Percentiles rank a stretch among this genome's conserved stretches.
Conservation (phyloP, 1,140 invertebrate species). For the Phocides pigmalion region DNA sequence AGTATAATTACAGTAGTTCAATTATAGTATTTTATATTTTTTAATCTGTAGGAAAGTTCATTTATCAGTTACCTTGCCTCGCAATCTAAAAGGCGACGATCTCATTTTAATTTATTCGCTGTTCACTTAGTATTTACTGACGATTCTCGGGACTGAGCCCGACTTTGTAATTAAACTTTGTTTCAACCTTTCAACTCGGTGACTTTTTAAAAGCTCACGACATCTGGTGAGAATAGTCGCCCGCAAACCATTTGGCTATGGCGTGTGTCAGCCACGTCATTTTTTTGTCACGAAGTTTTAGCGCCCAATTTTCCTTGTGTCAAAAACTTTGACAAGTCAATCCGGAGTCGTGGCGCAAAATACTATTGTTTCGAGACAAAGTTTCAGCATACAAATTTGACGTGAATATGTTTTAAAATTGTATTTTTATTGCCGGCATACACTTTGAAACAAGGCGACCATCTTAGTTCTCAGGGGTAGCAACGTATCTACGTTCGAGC, state of each 20-base stretch:
- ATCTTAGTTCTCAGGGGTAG: too few species aligned
- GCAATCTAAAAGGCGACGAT: too few species aligned
- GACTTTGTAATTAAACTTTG: slow-evolving; percentile 45
- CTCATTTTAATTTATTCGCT: too few species aligned
- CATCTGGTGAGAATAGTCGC: slow-evolving; percentile 61
- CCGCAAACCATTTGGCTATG: slow-evolving; percentile 62
- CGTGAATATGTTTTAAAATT: too few species aligned
- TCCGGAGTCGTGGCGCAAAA: slow-evolving; percentile 39
- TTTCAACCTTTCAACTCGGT: slow-evolving; percentile 31
- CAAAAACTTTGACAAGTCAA: slow-evolving; percentile 67
- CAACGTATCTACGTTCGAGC: too few species aligned
- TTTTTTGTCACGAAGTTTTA: slow-evolving; percentile 68
- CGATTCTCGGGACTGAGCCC: not conserved
- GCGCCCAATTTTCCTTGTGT: slow-evolving; percentile 68
- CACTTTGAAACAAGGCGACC: too few species aligned
- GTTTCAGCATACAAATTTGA: too few species aligned
- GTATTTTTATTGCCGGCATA: too few species aligned
- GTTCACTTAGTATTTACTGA: not conserved
- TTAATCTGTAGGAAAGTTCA: too few species aligned
- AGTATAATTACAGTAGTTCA: too few species aligned
- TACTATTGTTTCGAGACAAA: not conserved
- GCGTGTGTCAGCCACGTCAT: slow-evolving; percentile 54
- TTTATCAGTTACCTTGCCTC: too few species aligned
- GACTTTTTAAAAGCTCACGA: slow-evolving; percentile 49
- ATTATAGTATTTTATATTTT: too few species aligned